phyloP scores from a whole-genome alignment of 2,113 vertebrate genomes.

The Coregonus clupeaformis region DNA sequence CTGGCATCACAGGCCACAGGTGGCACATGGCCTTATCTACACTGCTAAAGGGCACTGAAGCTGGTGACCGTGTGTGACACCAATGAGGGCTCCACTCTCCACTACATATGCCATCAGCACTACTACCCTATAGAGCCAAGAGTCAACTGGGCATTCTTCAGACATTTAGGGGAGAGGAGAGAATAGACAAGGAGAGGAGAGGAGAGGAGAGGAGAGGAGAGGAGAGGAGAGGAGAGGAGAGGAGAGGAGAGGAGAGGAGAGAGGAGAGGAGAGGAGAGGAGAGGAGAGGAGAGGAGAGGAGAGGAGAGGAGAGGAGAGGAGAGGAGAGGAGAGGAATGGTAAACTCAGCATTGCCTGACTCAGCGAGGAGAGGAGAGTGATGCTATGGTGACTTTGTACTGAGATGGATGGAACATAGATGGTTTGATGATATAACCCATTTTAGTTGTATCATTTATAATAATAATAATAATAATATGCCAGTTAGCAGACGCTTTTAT shows the following conservation, averaged over 20 bases:
- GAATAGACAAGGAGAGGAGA: background rate
- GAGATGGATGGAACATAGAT: background rate
- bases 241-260: too few relatives aligned
- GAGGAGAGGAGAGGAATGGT: background rate
- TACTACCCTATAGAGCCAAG: constrained; percentile 24
- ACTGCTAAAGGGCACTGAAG: constrained; percentile 26
- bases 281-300: too few relatives aligned
- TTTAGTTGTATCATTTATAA: constrained; percentile 19
- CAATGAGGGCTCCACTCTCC: constrained; percentile 24
- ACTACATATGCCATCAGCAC: constrained; percentile 28
- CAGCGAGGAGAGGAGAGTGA: background rate
- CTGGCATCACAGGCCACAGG: constrained; percentile 57
- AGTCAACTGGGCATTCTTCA: constrained; percentile 41
- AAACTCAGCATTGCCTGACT: background rate
- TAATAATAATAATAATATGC: too few relatives aligned
- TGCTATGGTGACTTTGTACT: background rate
- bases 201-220: background rate
- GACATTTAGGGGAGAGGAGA: constrained; percentile 11
- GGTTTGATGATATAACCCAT: constrained; percentile 11
- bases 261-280: too few relatives aligned
- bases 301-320: too few relatives aligned
- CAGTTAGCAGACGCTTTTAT: too few relatives aligned
- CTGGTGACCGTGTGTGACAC: background rate
- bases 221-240: background rate
- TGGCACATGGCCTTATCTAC: constrained; percentile 36